Evolutionary conservation across 1,140 invertebrate species (phyloP), one percentile per base, ranked within the genome.

Genomic region (Drosophila gunungcola): DNA sequence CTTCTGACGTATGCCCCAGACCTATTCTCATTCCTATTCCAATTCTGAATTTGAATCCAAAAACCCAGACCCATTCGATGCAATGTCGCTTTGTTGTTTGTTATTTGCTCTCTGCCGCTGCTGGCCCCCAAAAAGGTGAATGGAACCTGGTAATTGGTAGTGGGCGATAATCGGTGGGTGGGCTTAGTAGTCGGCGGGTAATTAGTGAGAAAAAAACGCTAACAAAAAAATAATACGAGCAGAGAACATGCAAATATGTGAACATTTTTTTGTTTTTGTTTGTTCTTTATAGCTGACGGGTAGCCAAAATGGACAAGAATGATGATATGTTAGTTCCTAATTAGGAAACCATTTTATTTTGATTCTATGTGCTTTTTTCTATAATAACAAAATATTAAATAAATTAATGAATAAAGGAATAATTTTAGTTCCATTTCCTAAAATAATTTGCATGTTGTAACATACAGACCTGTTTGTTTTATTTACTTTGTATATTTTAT

Each of bases 101-200:
- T 60, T 61, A 53, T 73, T 79, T 70, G 29, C 68, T 29, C 6
- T 4, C 43, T 70, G 67, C 10, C 36, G 27, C 42, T 34, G 13
- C 27, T 42, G 60, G 55, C 32, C 32, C 48, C 38, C 29, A 41
- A 53, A 68, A 73, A 85, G 73, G 72, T 84, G 81, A 84, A 83
- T 84, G 76, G 45, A 84, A 83, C 80, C 67, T 83, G 73, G 55
- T 55, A 63, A 62, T 61, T 57, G 54, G 74, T 77, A 80, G 70
- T 60, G 58, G 57, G 73, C 61, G 38, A 57, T 56, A 51, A 43
- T 48, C 55, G 53, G 49, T 52, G 61, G 43, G 39, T 42, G 32
- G 72, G 57, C 39, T 53, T 36, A 69, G 70, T 52, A 62, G 51
- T 73, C 46, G 56, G 9, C 34, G 67, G 63, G 42, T 63, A 82